Conservation (phyloP, 2,888 invertebrate genomes). For the Melipona bicolor region DNA sequence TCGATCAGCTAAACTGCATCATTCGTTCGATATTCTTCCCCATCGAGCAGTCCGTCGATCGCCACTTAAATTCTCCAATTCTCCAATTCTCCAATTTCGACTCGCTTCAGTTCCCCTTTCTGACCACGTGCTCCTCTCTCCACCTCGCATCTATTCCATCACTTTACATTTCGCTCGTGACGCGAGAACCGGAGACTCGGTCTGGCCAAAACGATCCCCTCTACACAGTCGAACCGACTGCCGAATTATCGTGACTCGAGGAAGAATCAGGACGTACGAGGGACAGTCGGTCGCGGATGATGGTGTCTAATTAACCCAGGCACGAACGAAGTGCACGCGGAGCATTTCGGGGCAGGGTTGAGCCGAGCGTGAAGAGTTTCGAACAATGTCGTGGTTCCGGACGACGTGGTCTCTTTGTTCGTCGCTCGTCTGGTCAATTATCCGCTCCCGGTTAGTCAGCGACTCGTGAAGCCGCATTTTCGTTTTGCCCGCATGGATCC, state of each 20-base stretch:
- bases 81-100: background rate
- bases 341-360: constrained; percentile 49
- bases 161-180: background rate
- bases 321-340: constrained; percentile 21
- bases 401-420: constrained; percentile 62
- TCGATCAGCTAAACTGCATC: background rate
- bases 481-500: constrained; percentile 13
- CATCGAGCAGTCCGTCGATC: background rate
- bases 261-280: background rate
- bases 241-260: background rate
- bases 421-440: constrained; percentile 62
- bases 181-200: too few relatives aligned
- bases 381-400: constrained; percentile 64
- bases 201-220: background rate
- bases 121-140: background rate
- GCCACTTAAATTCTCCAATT: background rate
- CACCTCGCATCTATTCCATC: too few relatives aligned
- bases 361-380: constrained; percentile 60
- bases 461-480: constrained; percentile 58
- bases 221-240: background rate
- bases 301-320: constrained; percentile 57
- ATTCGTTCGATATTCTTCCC: background rate
- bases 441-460: constrained; percentile 61
- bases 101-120: background rate
- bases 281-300: constrained; percentile 5